A percentile compares a stretch with the other conserved stretches of the same genome.
phyloP scores from a whole-genome alignment of 2,113 vertebrate species.

The Malurus elegans region DNA sequence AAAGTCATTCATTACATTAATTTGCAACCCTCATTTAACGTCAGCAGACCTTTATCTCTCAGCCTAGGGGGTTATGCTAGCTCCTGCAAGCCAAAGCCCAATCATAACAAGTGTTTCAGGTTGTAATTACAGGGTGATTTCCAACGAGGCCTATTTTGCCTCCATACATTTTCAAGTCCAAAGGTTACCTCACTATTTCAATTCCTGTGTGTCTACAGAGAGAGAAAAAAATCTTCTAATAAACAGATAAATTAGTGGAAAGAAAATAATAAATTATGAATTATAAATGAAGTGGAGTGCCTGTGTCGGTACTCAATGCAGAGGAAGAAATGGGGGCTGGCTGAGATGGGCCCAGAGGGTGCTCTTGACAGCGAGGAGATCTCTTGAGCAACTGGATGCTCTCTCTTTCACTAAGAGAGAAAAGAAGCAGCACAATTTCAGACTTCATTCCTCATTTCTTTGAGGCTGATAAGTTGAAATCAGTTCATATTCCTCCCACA shows the following conservation, averaged over 20 bases:
- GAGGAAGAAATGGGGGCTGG: neutral
- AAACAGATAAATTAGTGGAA: neutral
- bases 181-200: slow-evolving; percentile 25
- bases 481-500: slow-evolving; percentile 43
- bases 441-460: neutral
- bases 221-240: neutral
- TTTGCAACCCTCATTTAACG: slow-evolving; percentile 49
- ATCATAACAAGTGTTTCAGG: slow-evolving; percentile 39
- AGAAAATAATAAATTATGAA: neutral
- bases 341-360: neutral
- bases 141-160: slow-evolving; percentile 31
- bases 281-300: neutral
- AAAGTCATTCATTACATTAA: slow-evolving; percentile 58
- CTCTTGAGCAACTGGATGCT: neutral
- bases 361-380: fast-evolving
- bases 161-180: slow-evolving; percentile 17
- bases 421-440: neutral
- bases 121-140: slow-evolving; percentile 64
- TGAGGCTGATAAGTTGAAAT: slow-evolving; percentile 20
- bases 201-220: neutral
- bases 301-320: fast-evolving
- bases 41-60: slow-evolving; percentile 64
- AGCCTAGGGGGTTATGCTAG: slow-evolving; percentile 44
- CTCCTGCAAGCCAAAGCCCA: slow-evolving; percentile 55
- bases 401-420: neutral